Evolutionary conservation across 1,140 invertebrate genomes (phyloP), one percentile per base, ranked within the genome.

Genomic region (Aphelinus certus): DNA sequence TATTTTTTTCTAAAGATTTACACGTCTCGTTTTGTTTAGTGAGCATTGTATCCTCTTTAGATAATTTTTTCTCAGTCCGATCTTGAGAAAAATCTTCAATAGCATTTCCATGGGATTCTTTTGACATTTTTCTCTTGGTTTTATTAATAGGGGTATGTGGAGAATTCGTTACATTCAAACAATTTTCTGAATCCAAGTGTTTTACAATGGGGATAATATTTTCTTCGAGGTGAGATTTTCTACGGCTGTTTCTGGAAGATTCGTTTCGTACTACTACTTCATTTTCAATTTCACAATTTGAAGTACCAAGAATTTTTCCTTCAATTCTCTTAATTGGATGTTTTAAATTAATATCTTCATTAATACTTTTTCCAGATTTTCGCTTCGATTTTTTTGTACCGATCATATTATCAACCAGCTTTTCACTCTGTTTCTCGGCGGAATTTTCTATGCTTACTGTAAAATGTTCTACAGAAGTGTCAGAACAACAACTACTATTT

Each of bases 361-460:
- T 26, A 1, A 3, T 26, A 66, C 7, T 60, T 56, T 51, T 66
- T 45, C 51, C 56, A 45, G 55, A 61, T 53, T 61, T n/a, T 46
- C 10, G 57, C 45, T 2, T 72, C 10, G 63, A 9, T 58, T n/a
- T 67, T 51, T 26, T 73, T 58, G 6, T 65, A 66, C 56, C 56
- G 51, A 66, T 67, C 2, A 61, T 66, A 43, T 73, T 67, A 67
- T 60, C 49, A 45, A 10, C 60, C 57, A 73, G 57, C 53, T 57
- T 67, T 73, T 73, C 64, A 55, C 67, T 66, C 45, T 49, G 7
- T 51, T 65, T 73, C 51, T 67, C 71, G 55, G 43, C 51, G 6
- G n/a, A 60, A 70, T 60, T 47, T 51, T 70, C 53, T 56, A 49
- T 46, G 6, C n/a, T 56, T 46, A 45, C 46, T 63, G 10, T 10